Conservation (phyloP, 2,113 vertebrate species). For the Trichomycterus rosablanca region DNA sequence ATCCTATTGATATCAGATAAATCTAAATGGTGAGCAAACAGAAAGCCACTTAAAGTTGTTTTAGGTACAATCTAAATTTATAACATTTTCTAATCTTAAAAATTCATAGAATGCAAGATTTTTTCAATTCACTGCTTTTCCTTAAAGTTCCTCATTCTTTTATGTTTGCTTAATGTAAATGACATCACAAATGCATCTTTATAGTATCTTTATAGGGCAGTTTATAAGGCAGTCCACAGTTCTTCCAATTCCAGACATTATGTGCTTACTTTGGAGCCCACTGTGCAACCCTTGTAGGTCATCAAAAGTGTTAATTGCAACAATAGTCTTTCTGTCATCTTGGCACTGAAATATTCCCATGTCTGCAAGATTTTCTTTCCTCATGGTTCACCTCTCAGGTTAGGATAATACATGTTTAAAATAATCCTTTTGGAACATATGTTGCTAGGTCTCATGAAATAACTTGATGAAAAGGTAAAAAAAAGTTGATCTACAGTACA, state of each 20-base stretch:
- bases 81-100: no score
- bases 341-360: conserved; percentile 37
- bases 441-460: conserved; percentile 51
- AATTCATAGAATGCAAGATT: no score
- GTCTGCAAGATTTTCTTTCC: conserved; percentile 18
- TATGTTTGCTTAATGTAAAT: no score
- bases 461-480: conserved; percentile 52
- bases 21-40: no score
- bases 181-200: no score
- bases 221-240: conserved; percentile 54
- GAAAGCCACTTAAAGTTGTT: no score
- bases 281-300: conserved; percentile 46
- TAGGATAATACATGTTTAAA: conserved; percentile 31
- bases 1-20: no score
- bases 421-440: conserved; percentile 55
- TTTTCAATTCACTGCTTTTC: no score
- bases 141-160: no score
- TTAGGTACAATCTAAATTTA: no score
- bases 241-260: no score
- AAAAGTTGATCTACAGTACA: conserved; percentile 35
- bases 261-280: conserved; percentile 54
- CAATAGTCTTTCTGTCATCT: conserved; percentile 53
- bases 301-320: conserved; percentile 61
- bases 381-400: conserved; percentile 11
- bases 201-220: conserved; percentile 45